Evolutionary conservation across 2,113 vertebrate genomes (phyloP), one percentile per base, ranked within the genome.

Genomic region (Centrocercus urophasianus): DNA sequence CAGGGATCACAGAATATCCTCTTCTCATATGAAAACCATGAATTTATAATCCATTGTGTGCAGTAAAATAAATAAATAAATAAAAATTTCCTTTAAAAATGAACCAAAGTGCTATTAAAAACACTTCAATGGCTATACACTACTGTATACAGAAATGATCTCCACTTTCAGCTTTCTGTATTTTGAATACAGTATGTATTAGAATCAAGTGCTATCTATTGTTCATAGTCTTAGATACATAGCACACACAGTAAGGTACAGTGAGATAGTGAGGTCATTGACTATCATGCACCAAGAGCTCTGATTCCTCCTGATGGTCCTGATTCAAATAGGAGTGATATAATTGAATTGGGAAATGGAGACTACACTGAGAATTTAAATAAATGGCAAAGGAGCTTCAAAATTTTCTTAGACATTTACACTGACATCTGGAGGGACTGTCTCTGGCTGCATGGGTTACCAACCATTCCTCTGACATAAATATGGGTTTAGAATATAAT

Each of bases 391-490:
- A 70, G 7, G 21, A 63, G 8, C 21, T 77, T 95, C 56, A 66
- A 32, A 70, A 52, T 59, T 10, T 28, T 28, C 34, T 61, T 40
- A 36, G 24, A 52, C 64, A 27, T 61, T 75, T 47, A 4, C 13
- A 16, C 0, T 3, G 25, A n/a, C 28, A 11, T 48, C 43, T 54
- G 36, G 18, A 73, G 59, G 10, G 36, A 56, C 18, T 15, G 18
- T 70, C 27, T 83, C 28, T 2, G 1, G 19, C 78, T 0, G 0
- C 3, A 3, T n/a, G n/a, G 9, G 19, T 3, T 5, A 28, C 69
- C 34, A 45, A 56, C 36, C 28, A 45, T 54, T 88, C 36, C 28
- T 77, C 38, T 42, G 32, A 38, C 3, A 2, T 63, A 74, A 63
- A 21, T 28, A 30, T 83, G 32, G 6, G 50, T 13, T 74, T 66